Conservation (phyloP, 2,797 vertebrate species). For the Staurois parvus region DNA sequence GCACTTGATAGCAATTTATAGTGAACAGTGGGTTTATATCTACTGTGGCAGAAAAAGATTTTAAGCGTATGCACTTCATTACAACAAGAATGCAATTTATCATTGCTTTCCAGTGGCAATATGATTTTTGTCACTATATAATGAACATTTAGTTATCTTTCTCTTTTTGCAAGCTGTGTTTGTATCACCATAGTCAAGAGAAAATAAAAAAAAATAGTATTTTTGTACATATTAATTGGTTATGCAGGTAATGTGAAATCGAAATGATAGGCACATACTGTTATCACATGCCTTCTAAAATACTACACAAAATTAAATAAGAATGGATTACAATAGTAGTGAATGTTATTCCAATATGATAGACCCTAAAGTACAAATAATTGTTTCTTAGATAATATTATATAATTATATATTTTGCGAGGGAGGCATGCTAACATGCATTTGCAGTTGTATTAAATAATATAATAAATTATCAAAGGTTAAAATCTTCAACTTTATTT, state of each 20-base stretch:
- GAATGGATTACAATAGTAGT: neutral
- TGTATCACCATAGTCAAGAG: neutral
- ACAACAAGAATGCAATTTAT: too few species aligned
- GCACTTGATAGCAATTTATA: conserved; percentile 13
- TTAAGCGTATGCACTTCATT: neutral
- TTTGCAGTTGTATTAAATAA: neutral
- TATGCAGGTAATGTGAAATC: neutral
- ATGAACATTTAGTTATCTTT: too few species aligned
- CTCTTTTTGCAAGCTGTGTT: neutral
- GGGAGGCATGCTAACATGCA: neutral
- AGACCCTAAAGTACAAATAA: neutral
- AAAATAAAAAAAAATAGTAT: neutral
- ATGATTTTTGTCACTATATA: too few species aligned
- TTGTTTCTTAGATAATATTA: neutral
- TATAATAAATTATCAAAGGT: neutral
- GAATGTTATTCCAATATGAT: neutral
- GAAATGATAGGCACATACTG: neutral
- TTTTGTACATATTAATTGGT: neutral
- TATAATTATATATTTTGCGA: neutral
- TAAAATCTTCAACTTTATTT: neutral
- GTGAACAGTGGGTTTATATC: neutral
- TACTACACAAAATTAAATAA: too few species aligned
- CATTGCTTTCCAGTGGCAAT: too few species aligned
- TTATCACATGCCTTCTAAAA: neutral
- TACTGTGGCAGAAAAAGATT: neutral